These are phyloP conservation scores for Aldrovandia affinis DNA, from an alignment of 2,797 vertebrate species.

Conservation along the genomic window DNA sequence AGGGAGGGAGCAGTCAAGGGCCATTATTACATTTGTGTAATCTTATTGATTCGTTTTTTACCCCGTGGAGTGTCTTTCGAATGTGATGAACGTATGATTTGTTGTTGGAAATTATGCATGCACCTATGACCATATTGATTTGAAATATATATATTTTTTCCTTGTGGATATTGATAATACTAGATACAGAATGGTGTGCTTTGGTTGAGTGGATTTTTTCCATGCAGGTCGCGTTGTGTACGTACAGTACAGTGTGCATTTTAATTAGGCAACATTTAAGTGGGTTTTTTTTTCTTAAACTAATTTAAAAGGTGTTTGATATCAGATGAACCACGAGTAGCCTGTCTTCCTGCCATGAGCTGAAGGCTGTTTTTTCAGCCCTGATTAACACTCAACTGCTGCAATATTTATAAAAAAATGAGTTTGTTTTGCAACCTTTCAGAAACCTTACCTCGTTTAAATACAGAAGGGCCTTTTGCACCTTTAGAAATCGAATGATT, in stretches of 20 bases:
- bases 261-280: too few species aligned
- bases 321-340: not conserved
- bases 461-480: not conserved
- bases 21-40: not conserved
- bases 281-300: not conserved
- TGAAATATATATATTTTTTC: conserved; percentile 8
- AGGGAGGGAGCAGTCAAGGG: not conserved
- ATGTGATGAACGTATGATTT: conserved; percentile 21
- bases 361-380: not conserved
- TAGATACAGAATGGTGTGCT: not conserved
- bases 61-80: not conserved
- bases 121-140: conserved; percentile 1
- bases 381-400: not conserved
- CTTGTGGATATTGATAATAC: not conserved
- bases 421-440: not conserved
- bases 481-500: not conserved
- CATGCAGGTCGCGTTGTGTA: not conserved
- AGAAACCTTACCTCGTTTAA: not conserved
- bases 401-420: too few species aligned
- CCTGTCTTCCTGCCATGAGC: not conserved
- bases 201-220: not conserved
- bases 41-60: conserved; percentile 14
- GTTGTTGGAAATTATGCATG: not conserved
- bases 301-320: not conserved
- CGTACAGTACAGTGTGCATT: too few species aligned